A percentile compares a stretch with the other conserved stretches of the same genome.
Conservation (phyloP, 2,113 vertebrate species). For the Elephantulus edwardii region DNA sequence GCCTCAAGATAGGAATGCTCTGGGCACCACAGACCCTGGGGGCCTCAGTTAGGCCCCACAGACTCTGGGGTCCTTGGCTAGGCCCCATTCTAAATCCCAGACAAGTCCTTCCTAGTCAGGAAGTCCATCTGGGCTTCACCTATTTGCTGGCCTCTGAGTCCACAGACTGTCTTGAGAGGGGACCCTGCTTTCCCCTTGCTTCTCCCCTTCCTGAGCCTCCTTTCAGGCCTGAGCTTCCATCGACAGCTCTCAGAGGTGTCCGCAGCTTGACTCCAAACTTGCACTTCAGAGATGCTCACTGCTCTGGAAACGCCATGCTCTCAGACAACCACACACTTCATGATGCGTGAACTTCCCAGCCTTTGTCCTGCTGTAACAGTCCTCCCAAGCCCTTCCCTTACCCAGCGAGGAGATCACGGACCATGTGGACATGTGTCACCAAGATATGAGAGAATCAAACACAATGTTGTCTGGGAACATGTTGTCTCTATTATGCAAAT, state of each 20-base stretch:
- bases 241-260: neutral
- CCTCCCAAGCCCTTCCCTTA: neutral
- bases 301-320: rapidly evolving
- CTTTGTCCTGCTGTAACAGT: too few species aligned
- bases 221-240: neutral
- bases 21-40: neutral
- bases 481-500: neutral
- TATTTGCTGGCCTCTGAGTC: neutral
- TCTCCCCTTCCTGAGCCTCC: neutral
- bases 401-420: too few species aligned
- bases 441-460: rapidly evolving
- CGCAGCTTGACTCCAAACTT: too few species aligned
- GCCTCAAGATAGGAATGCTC: neutral
- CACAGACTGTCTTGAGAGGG: neutral
- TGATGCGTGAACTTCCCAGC: neutral
- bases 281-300: neutral
- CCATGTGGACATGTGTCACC: too few species aligned
- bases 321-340: rapidly evolving
- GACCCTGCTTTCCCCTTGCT: neutral
- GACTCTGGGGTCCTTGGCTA: too few species aligned
- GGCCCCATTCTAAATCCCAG: neutral
- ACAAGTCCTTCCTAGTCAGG: neutral
- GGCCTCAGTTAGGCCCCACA: neutral
- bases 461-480: rapidly evolving
- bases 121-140: neutral